Percentiles rank a stretch among this genome's conserved stretches.
phyloP scores from a whole-genome alignment of 2,797 vertebrate genomes.

The Cyprinodon diabolis region DNA sequence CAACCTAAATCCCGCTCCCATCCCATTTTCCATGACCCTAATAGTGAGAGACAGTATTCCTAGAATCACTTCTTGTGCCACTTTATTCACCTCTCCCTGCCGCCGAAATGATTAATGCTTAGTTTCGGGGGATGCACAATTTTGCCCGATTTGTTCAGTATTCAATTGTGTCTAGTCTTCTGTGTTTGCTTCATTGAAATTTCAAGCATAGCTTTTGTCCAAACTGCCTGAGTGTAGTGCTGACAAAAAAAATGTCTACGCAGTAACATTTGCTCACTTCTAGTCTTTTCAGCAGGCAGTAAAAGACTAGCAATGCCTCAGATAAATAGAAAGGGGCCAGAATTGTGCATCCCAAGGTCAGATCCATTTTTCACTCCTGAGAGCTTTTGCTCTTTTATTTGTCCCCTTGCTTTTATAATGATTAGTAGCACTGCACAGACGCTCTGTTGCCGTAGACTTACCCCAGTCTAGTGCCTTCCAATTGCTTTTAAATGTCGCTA shows the following conservation, averaged over 20 bases:
- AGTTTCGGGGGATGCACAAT: constrained; percentile 74
- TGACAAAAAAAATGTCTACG: constrained; percentile 48
- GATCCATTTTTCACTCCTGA: constrained; percentile 71
- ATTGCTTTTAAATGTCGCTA: constrained; percentile 78
- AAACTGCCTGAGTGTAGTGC: constrained; percentile 39
- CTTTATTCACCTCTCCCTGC: constrained; percentile 43
- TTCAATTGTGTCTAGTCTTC: constrained; percentile 30
- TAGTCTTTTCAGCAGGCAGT: constrained; percentile 59
- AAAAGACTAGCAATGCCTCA: constrained; percentile 60
- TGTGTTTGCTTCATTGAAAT: constrained; percentile 46
- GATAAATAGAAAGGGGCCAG: constrained; percentile 73
- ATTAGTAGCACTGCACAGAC: constrained; percentile 71
- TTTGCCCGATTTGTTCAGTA: constrained; percentile 51
- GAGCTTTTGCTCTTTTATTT: constrained; percentile 71
- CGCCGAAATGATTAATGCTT: constrained; percentile 48
- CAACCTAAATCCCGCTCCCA: constrained; percentile 31
- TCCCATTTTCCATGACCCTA: constrained; percentile 57
- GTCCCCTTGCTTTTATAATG: constrained; percentile 74
- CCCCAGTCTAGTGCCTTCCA: constrained; percentile 68
- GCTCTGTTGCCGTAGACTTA: constrained; percentile 60
- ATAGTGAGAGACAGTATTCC: constrained; percentile 66
- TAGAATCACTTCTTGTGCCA: constrained; percentile 72
- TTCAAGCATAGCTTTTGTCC: constrained; percentile 33
- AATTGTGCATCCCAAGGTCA: constrained; percentile 80
- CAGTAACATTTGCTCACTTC: constrained; percentile 53